phyloP scores from a whole-genome alignment of 2,888 invertebrate genomes.

The Tiphia femorata region DNA sequence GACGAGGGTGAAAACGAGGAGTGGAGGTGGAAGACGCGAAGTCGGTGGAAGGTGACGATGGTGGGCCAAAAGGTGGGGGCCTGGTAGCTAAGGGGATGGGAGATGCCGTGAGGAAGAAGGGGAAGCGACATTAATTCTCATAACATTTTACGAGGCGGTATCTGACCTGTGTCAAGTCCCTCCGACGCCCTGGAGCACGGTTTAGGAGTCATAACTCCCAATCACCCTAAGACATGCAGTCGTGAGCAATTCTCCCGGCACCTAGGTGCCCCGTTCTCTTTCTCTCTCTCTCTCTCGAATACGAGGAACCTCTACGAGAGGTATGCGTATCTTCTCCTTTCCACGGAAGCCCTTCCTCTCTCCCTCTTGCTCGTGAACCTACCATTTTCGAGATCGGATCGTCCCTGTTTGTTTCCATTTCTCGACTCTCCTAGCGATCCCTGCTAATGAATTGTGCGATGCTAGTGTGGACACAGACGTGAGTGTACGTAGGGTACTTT shows the following conservation, averaged over 20 bases:
- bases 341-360: constrained; percentile 8
- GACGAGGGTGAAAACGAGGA: constrained; percentile 24
- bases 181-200: constrained; percentile 61
- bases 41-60: not conserved
- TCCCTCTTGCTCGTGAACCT: not conserved
- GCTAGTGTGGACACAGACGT: no score
- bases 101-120: constrained; percentile 30
- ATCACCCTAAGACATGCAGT: constrained; percentile 68
- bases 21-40: constrained; percentile 11
- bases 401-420: not conserved
- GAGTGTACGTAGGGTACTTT: no score
- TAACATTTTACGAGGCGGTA: constrained; percentile 68
- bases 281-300: constrained; percentile 23
- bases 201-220: constrained; percentile 68
- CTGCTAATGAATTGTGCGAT: constrained; percentile 1
- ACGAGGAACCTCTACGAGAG: constrained; percentile 13
- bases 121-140: constrained; percentile 66
- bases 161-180: constrained; percentile 68
- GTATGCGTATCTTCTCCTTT: constrained; percentile 8
- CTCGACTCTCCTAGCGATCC: not conserved
- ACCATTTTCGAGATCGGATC: not conserved
- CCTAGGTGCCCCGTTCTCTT: constrained; percentile 21
- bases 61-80: constrained; percentile 3
- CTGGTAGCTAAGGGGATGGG: constrained; percentile 21
- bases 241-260: constrained; percentile 56